Conservation (phyloP, 2,888 invertebrate species). For the Eremobia ochroleuca region DNA sequence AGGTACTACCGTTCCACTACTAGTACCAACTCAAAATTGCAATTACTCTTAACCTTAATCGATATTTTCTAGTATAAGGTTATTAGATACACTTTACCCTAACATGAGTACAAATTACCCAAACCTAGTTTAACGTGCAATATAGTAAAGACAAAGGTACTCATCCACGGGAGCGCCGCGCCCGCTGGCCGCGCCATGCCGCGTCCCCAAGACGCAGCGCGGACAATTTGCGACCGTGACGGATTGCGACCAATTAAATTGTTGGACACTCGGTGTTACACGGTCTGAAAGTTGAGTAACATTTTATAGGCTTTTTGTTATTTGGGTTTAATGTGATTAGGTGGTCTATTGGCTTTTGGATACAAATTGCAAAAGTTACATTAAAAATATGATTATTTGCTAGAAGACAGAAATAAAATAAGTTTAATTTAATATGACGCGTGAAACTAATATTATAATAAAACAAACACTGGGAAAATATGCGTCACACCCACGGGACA, state of each 20-base stretch:
- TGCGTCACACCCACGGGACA: background rate
- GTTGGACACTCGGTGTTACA: conserved; percentile 28
- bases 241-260: conserved; percentile 66
- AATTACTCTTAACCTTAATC: background rate
- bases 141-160: conserved; percentile 9
- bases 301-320: background rate
- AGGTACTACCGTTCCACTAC: background rate
- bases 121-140: background rate
- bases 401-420: background rate
- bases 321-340: background rate
- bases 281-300: background rate
- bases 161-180: conserved; percentile 3
- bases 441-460: background rate
- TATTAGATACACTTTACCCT: no score
- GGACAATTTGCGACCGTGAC: conserved; percentile 64
- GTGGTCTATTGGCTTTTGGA: background rate
- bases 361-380: background rate
- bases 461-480: background rate
- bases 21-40: background rate
- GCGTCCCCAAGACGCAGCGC: conserved; percentile 47
- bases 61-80: background rate
- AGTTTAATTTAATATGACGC: background rate
- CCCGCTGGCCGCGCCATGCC: background rate
- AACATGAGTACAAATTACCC: no score
- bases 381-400: background rate